Percentiles rank a stretch among this genome's conserved stretches.
phyloP scores from a whole-genome alignment of 1,140 invertebrate genomes.

The Drosophila aff. region DNA sequence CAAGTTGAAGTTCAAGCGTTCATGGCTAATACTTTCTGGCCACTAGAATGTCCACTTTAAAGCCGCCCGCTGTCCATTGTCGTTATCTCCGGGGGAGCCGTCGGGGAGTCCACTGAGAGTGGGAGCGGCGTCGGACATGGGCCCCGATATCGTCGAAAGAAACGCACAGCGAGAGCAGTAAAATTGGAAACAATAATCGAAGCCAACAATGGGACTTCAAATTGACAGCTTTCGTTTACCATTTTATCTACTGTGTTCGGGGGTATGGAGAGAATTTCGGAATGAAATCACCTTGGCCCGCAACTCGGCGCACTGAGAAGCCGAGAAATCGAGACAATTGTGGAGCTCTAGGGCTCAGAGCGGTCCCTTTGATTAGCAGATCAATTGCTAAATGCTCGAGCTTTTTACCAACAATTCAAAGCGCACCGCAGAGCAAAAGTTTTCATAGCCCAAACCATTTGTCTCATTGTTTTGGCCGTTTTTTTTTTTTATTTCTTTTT shows the following conservation, averaged over 20 bases:
- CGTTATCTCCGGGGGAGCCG: constrained; percentile 35
- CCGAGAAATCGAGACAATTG: constrained; percentile 64
- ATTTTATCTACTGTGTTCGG: constrained; percentile 67
- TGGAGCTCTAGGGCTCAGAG: constrained; percentile 54
- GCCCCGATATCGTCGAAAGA: constrained; percentile 29
- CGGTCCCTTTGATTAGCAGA: constrained; percentile 75
- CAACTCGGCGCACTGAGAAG: constrained; percentile 45
- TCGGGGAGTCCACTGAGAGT: constrained; percentile 7
- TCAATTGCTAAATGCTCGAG: constrained; percentile 75
- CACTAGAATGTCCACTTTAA: constrained; percentile 78
- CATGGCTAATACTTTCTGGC: constrained; percentile 59
- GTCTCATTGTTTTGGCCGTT: constrained; percentile 31
- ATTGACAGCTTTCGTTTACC: constrained; percentile 80
- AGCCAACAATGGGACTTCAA: constrained; percentile 73
- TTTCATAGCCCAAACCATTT: constrained; percentile 47
- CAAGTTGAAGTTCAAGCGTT: constrained; percentile 75
- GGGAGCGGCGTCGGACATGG: constrained; percentile 13
- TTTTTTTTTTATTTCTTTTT: constrained; percentile 17
- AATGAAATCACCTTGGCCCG: constrained; percentile 77
- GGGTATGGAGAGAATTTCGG: constrained; percentile 51
- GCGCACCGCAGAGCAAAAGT: constrained; percentile 61
- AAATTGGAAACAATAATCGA: constrained; percentile 60
- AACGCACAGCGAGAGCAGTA: constrained; percentile 41
- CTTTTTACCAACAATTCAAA: constrained; percentile 58
- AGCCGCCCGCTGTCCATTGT: constrained; percentile 65